Percentiles rank a stretch among this genome's conserved stretches.
Conservation (phyloP, 35 echinoderm and acorn worm genomes). For the Ptychodera flava region DNA sequence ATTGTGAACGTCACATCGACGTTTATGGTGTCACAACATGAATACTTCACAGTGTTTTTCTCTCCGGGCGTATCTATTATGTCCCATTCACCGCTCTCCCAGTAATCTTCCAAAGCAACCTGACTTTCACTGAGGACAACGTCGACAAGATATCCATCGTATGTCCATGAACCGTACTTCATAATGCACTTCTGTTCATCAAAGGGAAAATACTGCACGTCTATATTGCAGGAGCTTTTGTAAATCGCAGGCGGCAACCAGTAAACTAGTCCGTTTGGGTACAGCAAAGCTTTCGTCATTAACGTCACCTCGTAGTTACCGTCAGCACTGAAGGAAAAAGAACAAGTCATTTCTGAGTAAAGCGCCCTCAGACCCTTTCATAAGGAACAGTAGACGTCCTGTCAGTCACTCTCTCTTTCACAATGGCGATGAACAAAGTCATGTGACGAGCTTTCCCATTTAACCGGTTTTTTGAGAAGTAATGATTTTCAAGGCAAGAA, state of each 20-base stretch:
- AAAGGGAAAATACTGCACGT: conserved; percentile 77
- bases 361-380: too few species aligned
- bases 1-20: conserved; percentile 74
- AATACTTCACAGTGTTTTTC: conserved; percentile 49
- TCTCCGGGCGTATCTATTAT: conserved; percentile 51
- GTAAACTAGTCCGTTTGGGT: conserved; percentile 2
- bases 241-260: conserved; percentile 85
- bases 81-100: conserved; percentile 89
- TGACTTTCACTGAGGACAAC: conserved; percentile 22
- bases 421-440: too few species aligned
- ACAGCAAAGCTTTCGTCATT: neutral
- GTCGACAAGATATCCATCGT: conserved; percentile 51
- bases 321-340: conserved; percentile 36
- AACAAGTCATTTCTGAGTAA: neutral
- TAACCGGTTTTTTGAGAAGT: too few species aligned
- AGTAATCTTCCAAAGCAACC: conserved; percentile 66
- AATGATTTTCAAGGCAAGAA: too few species aligned
- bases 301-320: conserved; percentile 63
- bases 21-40: conserved; percentile 75
- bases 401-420: too few species aligned
- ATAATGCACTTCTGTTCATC: conserved; percentile 69
- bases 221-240: conserved; percentile 67
- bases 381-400: too few species aligned
- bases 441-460: too few species aligned
- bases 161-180: conserved; percentile 85